These are phyloP conservation scores for Phrynocephalus guinanensis DNA, from an alignment of 2,797 vertebrate genomes.

Conservation along the genomic window DNA sequence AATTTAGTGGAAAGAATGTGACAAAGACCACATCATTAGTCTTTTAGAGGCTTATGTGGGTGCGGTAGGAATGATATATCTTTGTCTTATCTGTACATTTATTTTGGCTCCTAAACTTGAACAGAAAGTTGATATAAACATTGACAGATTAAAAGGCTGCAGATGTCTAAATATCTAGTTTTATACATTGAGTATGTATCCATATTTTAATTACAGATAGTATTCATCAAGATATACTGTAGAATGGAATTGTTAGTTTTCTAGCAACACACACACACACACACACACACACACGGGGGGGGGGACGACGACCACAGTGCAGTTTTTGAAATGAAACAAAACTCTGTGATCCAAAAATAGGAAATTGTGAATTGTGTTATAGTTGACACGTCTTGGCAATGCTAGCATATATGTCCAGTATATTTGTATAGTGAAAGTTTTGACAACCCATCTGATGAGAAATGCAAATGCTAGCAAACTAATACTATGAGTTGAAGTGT, in stretches of 20 bases:
- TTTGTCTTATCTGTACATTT: constrained; percentile 55
- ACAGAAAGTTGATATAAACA: constrained; percentile 52
- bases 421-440: neutral
- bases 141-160: constrained; percentile 20
- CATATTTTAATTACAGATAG: constrained; percentile 4
- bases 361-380: neutral
- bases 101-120: constrained; percentile 52
- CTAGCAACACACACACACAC: too few species aligned
- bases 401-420: neutral
- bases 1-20: constrained; percentile 73
- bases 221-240: neutral
- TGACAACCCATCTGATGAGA: neutral
- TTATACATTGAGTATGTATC: constrained; percentile 13
- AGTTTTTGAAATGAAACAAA: neutral
- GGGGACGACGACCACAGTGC: neutral
- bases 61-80: constrained; percentile 76
- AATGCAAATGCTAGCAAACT: neutral
- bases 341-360: neutral
- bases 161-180: constrained; percentile 25
- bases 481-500: too few species aligned
- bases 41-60: constrained; percentile 69
- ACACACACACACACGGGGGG: too few species aligned
- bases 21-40: constrained; percentile 78
- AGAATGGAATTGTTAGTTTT: constrained; percentile 21
- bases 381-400: neutral